Evolutionary conservation across 2,113 vertebrate species (phyloP).

Genomic region (Perccottus glenii): DNA sequence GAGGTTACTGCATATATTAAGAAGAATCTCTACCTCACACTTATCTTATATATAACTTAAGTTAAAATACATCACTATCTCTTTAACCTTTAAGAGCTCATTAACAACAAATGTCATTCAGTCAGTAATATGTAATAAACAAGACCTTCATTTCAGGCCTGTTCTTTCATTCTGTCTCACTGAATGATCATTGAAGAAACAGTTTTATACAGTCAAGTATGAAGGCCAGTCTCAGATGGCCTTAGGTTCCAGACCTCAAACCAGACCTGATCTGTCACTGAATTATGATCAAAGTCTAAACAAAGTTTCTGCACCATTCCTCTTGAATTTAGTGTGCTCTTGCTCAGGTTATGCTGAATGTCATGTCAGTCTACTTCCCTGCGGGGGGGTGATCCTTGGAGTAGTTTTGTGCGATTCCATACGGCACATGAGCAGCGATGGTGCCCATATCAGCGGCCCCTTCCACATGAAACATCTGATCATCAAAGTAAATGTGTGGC

Average conservation of each 20-base stretch:
- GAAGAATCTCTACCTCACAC: not conserved
- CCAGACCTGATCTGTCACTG: constrained; percentile 12
- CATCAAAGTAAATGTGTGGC: constrained; percentile 97
- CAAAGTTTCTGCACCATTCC: constrained; percentile 32
- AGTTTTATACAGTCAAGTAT: constrained; percentile 1
- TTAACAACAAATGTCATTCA: not conserved
- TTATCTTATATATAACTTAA: not conserved
- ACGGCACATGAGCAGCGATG: constrained; percentile 93
- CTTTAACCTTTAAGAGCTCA: not conserved
- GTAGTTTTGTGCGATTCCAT: constrained; percentile 88
- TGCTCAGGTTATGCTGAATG: not conserved
- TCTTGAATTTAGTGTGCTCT: not conserved
- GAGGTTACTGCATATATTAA: not conserved
- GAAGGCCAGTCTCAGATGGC: constrained; percentile 10
- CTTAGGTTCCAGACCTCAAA: constrained; percentile 35
- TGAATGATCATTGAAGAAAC: not conserved
- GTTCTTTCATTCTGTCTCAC: not conserved
- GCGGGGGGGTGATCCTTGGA: constrained; percentile 40
- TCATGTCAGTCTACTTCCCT: constrained; percentile 55
- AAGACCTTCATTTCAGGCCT: too few relatives aligned
- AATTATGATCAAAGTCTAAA: constrained; percentile 23
- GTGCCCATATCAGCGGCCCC: constrained; percentile 93
- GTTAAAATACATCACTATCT: constrained; percentile 14
- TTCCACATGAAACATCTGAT: constrained; percentile 98
- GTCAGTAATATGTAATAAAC: not conserved